Evolutionary conservation across 2,113 vertebrate species (phyloP).

Genomic region (Cyprinodon variegatus): DNA sequence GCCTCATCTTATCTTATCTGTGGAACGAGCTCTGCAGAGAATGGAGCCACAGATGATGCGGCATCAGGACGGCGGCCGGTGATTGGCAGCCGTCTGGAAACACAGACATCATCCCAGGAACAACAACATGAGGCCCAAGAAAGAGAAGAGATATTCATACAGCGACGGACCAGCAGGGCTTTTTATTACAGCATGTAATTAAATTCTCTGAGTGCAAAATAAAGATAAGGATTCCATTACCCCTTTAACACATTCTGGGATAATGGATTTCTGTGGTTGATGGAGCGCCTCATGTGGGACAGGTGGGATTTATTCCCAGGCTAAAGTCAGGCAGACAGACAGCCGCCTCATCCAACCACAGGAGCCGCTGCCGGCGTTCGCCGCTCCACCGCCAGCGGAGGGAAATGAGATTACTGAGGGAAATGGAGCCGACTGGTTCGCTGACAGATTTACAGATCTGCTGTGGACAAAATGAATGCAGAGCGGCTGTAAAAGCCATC

Average conservation of each 20-base stretch:
- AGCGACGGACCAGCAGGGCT: constrained; percentile 51
- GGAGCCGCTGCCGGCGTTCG: constrained; percentile 66
- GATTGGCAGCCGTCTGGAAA: constrained; percentile 31
- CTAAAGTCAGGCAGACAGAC: constrained; percentile 32
- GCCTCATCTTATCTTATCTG: neutral
- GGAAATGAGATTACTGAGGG: constrained; percentile 81
- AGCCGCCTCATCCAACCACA: constrained; percentile 42
- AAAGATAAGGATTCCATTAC: constrained; percentile 83
- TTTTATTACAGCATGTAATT: constrained; percentile 70
- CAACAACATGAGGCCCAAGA: constrained; percentile 23
- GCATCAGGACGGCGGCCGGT: constrained; percentile 16
- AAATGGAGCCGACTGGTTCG: constrained; percentile 78
- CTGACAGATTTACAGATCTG: constrained; percentile 84
- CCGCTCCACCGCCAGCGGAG: constrained; percentile 78
- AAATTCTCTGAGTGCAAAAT: constrained; percentile 74
- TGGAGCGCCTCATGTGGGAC: constrained; percentile 75
- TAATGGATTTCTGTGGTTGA: constrained; percentile 77
- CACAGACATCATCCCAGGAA: constrained; percentile 36
- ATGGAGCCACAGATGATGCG: neutral
- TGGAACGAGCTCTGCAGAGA: neutral
- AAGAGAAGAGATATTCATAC: constrained; percentile 57
- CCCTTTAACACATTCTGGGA: constrained; percentile 77
- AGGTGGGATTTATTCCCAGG: constrained; percentile 75
- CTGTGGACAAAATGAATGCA: constrained; percentile 72
- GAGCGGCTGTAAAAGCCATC: constrained; percentile 81